Conservation (phyloP, 2,888 invertebrate species). For the Orthosia cruda region DNA sequence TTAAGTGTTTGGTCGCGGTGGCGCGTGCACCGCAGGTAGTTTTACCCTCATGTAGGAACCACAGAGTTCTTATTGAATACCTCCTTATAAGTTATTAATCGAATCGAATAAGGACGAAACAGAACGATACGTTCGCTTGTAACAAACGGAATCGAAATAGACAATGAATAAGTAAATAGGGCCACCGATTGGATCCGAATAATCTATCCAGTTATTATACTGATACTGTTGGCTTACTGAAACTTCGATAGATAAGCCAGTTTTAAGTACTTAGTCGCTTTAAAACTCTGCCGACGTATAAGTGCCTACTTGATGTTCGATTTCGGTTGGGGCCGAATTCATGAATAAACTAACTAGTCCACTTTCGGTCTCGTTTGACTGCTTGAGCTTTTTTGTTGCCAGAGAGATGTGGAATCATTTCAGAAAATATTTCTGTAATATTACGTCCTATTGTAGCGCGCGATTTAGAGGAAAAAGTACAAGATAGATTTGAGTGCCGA, state of each 20-base stretch:
- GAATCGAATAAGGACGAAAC: slow-evolving; percentile 39
- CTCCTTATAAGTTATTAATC: slow-evolving; percentile 43
- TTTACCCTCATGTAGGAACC: slow-evolving; percentile 36
- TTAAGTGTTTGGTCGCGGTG: slow-evolving; percentile 56
- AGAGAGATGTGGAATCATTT: slow-evolving; percentile 28
- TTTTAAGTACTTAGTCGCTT: slow-evolving; percentile 61
- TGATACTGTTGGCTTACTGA: slow-evolving; percentile 56
- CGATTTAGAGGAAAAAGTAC: slow-evolving; percentile 32
- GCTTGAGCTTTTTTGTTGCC: slow-evolving; percentile 53
- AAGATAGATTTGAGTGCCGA: slow-evolving; percentile 43
- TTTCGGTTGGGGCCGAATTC: slow-evolving; percentile 73
- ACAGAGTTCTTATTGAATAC: slow-evolving; percentile 40
- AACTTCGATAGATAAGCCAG: slow-evolving; percentile 62
- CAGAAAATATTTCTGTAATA: slow-evolving; percentile 39
- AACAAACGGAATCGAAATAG: slow-evolving; percentile 40
- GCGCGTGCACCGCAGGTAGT: slow-evolving; percentile 76
- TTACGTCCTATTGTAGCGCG: background rate
- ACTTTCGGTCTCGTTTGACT: slow-evolving; percentile 72
- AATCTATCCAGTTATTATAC: slow-evolving; percentile 62
- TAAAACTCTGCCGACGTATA: slow-evolving; percentile 63
- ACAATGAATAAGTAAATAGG: slow-evolving; percentile 56
- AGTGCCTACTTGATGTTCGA: slow-evolving; percentile 69
- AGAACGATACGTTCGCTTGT: slow-evolving; percentile 23
- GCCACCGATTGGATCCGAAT: slow-evolving; percentile 51
- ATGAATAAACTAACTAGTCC: slow-evolving; percentile 75